These are phyloP conservation scores for Thecophora atra DNA, from an alignment of 2,888 invertebrate genomes.

Conservation along the genomic window DNA sequence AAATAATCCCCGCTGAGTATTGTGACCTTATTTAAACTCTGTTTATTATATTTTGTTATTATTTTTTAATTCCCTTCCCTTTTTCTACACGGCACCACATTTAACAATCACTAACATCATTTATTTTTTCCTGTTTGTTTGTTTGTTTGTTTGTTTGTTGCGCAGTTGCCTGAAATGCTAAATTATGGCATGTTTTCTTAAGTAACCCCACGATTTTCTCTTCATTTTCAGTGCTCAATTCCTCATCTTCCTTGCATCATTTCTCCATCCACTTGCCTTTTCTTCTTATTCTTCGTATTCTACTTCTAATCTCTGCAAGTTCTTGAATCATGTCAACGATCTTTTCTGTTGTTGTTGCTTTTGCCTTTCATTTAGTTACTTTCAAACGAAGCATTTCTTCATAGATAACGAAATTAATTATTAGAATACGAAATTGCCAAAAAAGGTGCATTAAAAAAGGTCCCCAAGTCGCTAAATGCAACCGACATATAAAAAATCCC, in stretches of 20 bases:
- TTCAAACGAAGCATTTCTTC: slow-evolving; percentile 46
- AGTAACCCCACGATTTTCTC: slow-evolving; percentile 26
- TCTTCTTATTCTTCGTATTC: too few species aligned
- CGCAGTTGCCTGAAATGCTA: slow-evolving; percentile 13
- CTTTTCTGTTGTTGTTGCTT: slow-evolving; percentile 44
- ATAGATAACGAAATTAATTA: slow-evolving; percentile 55
- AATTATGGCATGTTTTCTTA: slow-evolving; percentile 36
- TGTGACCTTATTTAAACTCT: slow-evolving; percentile 30
- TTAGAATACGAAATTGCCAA: slow-evolving; percentile 53
- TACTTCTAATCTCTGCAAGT: too few species aligned
- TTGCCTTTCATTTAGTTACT: slow-evolving; percentile 45
- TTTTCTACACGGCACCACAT: neutral
- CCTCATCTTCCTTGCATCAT: neutral
- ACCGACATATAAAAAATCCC: too few species aligned
- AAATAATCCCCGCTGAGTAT: neutral
- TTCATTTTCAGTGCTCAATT: neutral
- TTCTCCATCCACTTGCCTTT: neutral
- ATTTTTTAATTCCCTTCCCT: too few species aligned
- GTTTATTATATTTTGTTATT: too few species aligned
- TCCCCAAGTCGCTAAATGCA: slow-evolving; percentile 41
- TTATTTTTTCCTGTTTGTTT: slow-evolving; percentile 13
- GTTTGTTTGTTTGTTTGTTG: slow-evolving; percentile 17
- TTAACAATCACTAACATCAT: too few species aligned
- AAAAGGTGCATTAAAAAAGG: slow-evolving; percentile 40
- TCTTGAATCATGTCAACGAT: neutral